phyloP scores from a whole-genome alignment of 2,797 vertebrate genomes.

The Gadopsis marmoratus region DNA sequence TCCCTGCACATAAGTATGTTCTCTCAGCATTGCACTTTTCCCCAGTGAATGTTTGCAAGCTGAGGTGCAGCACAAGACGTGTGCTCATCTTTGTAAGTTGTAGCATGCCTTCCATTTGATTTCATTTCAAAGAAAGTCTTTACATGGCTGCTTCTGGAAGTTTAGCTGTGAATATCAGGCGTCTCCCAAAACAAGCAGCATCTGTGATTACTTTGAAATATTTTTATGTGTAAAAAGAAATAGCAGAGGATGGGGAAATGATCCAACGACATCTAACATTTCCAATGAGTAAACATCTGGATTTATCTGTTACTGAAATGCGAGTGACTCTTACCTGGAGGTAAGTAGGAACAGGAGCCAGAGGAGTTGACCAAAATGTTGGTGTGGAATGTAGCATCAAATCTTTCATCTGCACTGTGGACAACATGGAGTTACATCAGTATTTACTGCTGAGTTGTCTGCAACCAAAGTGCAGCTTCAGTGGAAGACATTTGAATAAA shows the following conservation, averaged over 20 bases:
- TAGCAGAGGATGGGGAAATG: not conserved
- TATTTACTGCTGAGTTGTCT: conserved; percentile 23
- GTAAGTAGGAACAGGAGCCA: conserved; percentile 90
- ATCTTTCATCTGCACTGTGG: conserved; percentile 92
- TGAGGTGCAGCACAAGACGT: no score
- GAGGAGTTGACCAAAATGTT: conserved; percentile 91
- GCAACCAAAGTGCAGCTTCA: conserved; percentile 5
- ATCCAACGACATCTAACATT: not conserved
- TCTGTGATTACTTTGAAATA: not conserved
- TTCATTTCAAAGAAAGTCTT: not conserved
- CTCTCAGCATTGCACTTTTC: not conserved
- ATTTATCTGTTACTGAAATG: not conserved
- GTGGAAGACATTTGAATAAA: conserved; percentile 23
- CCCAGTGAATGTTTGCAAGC: no score
- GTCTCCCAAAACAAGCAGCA: not conserved
- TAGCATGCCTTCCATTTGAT: not conserved
- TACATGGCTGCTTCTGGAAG: not conserved
- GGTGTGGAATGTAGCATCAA: conserved; percentile 93
- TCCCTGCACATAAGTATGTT: not conserved
- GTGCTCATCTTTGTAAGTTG: not conserved
- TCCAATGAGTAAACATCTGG: not conserved
- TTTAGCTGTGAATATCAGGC: not conserved
- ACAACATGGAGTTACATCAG: conserved; percentile 36
- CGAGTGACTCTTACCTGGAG: conserved; percentile 88
- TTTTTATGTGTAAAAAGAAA: not conserved